Evolutionary conservation across 2,113 vertebrate species (phyloP).

Genomic region (Ophthalmolycus amberensis): DNA sequence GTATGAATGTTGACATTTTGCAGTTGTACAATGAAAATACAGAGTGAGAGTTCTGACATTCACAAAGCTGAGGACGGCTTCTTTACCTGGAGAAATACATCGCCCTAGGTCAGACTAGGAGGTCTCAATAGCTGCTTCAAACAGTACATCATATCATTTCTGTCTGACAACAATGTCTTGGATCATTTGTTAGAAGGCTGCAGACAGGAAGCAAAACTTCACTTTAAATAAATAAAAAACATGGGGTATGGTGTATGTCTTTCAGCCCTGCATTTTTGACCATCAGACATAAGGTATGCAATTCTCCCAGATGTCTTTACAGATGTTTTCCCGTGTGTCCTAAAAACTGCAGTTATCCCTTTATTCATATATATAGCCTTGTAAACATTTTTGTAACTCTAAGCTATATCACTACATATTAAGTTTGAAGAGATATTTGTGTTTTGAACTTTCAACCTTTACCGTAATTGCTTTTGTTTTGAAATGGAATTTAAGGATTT

Average conservation of each 20-base stretch:
- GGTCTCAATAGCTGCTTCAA: constrained; percentile 32
- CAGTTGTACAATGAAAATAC: constrained; percentile 40
- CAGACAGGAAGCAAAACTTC: constrained; percentile 24
- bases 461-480: not conserved
- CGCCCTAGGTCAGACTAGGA: constrained; percentile 32
- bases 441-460: not conserved
- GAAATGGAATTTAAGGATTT: constrained; percentile 10
- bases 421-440: not conserved
- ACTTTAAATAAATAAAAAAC: constrained; percentile 29
- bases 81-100: constrained; percentile 53
- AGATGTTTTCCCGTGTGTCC: not conserved
- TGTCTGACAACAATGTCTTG: constrained; percentile 57
- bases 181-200: constrained; percentile 27
- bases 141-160: constrained; percentile 24
- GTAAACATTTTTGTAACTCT: not conserved
- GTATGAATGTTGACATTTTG: constrained; percentile 44
- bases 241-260: not conserved
- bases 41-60: constrained; percentile 39
- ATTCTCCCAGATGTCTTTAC: not conserved
- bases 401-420: not conserved
- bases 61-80: constrained; percentile 37
- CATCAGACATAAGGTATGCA: not conserved
- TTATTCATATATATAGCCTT: not conserved
- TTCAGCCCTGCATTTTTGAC: not conserved
- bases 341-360: not conserved